phyloP scores from a whole-genome alignment of 2,113 vertebrate species.

The Lepus americanus region DNA sequence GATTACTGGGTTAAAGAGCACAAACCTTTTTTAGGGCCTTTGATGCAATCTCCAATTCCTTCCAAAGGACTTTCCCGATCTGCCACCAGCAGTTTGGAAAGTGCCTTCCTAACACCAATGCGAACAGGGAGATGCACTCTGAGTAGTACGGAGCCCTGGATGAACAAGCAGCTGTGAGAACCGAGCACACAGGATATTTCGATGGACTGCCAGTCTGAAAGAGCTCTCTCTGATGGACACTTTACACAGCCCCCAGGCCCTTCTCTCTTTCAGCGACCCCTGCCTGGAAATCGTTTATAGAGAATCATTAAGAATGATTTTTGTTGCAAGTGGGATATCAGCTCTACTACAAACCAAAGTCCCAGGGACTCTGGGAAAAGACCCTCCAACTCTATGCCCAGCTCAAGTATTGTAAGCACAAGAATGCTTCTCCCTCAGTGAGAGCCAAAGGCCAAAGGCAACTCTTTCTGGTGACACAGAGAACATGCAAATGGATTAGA shows the following conservation, averaged over 20 bases:
- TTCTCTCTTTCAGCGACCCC: not conserved
- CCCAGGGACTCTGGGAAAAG: not conserved
- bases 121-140: not conserved
- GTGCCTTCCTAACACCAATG: not conserved
- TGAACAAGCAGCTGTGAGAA: not conserved
- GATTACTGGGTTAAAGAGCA: slow-evolving; percentile 21
- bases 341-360: not conserved
- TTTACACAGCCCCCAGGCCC: not conserved
- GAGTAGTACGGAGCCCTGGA: not conserved
- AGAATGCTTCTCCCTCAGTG: not conserved
- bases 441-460: not conserved
- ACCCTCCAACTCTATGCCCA: not conserved
- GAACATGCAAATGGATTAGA: not conserved
- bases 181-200: not conserved
- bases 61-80: not conserved
- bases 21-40: slow-evolving; percentile 17
- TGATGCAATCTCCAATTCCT: slow-evolving; percentile 1
- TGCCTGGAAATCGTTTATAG: not conserved
- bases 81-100: not conserved
- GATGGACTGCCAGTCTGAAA: not conserved
- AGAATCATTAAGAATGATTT: not conserved
- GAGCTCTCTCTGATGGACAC: not conserved
- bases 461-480: not conserved
- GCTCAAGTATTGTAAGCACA: not conserved
- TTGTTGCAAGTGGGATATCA: not conserved